These are phyloP conservation scores for Acanthosepion esculentum DNA, from an alignment of 2,888 invertebrate genomes.

Conservation along the genomic window DNA sequence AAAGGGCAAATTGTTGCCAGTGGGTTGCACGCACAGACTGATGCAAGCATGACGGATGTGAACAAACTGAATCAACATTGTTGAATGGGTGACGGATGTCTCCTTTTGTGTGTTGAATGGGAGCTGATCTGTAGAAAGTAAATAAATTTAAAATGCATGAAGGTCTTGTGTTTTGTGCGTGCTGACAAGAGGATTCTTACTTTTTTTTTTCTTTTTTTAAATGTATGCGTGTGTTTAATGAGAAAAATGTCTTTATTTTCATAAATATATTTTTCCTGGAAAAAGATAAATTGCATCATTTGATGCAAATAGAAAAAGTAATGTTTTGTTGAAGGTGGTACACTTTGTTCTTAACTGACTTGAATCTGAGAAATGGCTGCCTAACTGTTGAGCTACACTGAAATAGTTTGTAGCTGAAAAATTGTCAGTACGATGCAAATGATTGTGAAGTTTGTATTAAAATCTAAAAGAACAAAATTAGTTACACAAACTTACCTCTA, in stretches of 20 bases:
- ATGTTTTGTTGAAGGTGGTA: conserved; percentile 10
- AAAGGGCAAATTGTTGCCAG: conserved; percentile 38
- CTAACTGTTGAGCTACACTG: not conserved
- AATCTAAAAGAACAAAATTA: not conserved
- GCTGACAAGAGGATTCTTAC: not conserved
- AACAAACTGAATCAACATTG: conserved; percentile 46
- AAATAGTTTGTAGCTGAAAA: not conserved
- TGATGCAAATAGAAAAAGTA: not conserved
- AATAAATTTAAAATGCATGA: conserved; percentile 47
- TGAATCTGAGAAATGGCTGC: conserved; percentile 13
- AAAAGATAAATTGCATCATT: not conserved
- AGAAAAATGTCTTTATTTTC: conserved; percentile 12
- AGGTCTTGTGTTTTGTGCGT: conserved; percentile 44
- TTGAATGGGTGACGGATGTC: conserved; percentile 48
- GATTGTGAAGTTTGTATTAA: not conserved
- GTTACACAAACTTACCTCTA: not conserved
- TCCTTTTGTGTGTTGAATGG: conserved; percentile 47
- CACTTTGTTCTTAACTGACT: not conserved
- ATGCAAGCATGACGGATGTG: conserved; percentile 46
- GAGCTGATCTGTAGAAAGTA: conserved; percentile 48
- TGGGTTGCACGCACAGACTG: conserved; percentile 40
- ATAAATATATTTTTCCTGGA: conserved; percentile 7
- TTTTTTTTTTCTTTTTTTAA: too few species aligned
- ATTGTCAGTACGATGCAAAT: not conserved
- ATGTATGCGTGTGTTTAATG: not conserved